A percentile compares a stretch with the other conserved stretches of the same genome.
Conservation (phyloP, 2,113 vertebrate species). For the Solenodon paradoxus region DNA sequence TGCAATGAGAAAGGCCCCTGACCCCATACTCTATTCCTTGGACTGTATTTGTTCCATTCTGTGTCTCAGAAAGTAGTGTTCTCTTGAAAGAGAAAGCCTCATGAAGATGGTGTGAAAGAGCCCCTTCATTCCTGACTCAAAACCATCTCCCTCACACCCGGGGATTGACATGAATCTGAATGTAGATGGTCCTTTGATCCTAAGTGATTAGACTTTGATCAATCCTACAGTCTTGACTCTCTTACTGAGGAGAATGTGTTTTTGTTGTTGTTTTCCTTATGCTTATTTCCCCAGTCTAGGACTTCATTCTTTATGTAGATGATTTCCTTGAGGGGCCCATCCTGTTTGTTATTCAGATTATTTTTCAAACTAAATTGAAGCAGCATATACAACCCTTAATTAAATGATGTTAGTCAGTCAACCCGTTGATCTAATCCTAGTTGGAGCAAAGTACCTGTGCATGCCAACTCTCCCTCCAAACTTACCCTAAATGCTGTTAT, state of each 20-base stretch:
- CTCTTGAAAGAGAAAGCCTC: neutral
- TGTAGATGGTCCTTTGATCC: neutral
- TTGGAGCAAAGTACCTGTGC: neutral
- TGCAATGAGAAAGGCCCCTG: neutral
- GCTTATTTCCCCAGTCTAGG: neutral
- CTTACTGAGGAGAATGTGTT: neutral
- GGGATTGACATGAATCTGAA: neutral
- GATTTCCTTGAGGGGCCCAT: neutral
- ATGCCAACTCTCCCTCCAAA: neutral
- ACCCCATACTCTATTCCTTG: neutral
- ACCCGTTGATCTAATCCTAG: neutral
- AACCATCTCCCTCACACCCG: neutral
- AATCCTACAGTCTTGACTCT: neutral
- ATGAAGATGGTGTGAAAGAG: neutral
- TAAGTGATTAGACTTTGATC: neutral
- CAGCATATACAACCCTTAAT: neutral
- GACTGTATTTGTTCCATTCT: neutral
- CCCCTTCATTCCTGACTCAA: neutral
- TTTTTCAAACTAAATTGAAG: slow-evolving; percentile 20
- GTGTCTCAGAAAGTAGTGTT: neutral
- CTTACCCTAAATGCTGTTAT: neutral
- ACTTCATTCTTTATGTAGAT: neutral
- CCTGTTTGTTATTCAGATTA: slow-evolving; percentile 1
- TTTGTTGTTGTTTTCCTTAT: neutral
- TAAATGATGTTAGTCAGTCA: neutral